Evolutionary conservation across 2,888 invertebrate species (phyloP).

Genomic region (Craniophora ligustri): DNA sequence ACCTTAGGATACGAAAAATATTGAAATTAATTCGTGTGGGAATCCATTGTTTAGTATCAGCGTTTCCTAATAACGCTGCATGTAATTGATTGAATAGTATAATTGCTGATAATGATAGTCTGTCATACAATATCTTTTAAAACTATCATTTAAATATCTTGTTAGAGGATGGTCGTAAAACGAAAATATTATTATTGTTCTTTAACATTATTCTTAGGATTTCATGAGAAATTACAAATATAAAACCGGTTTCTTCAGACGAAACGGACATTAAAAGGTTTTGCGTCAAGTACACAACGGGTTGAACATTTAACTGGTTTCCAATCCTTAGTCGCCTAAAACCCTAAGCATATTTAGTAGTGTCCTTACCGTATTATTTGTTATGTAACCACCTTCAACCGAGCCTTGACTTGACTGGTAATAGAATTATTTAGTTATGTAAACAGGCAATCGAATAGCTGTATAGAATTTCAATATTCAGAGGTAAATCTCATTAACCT

Average conservation of each 20-base stretch:
- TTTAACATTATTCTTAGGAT: neutral
- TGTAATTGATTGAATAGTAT: constrained; percentile 30
- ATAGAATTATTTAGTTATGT: constrained; percentile 23
- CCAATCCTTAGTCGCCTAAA: too few species aligned
- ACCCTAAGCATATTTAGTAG: too few species aligned
- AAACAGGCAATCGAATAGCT: constrained; percentile 10
- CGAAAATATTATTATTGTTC: neutral
- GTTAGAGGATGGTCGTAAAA: neutral
- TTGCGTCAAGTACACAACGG: too few species aligned
- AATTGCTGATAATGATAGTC: constrained; percentile 20
- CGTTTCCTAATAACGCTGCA: constrained; percentile 15
- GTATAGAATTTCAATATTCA: constrained; percentile 17
- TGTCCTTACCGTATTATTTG: neutral
- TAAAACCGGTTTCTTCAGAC: too few species aligned
- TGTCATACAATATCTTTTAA: constrained; percentile 9
- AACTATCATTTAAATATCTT: neutral
- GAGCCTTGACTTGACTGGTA: constrained; percentile 6
- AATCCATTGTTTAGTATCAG: constrained; percentile 43
- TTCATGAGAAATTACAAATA: too few species aligned
- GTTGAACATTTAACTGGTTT: too few species aligned
- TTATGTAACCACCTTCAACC: neutral
- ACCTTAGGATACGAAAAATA: constrained; percentile 31
- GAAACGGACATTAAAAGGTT: too few species aligned
- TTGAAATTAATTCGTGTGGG: constrained; percentile 42
- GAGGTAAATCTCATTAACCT: constrained; percentile 21